Base-by-base conservation (phyloP, 2,888 invertebrate species). In the Troides aeacus region DNA sequence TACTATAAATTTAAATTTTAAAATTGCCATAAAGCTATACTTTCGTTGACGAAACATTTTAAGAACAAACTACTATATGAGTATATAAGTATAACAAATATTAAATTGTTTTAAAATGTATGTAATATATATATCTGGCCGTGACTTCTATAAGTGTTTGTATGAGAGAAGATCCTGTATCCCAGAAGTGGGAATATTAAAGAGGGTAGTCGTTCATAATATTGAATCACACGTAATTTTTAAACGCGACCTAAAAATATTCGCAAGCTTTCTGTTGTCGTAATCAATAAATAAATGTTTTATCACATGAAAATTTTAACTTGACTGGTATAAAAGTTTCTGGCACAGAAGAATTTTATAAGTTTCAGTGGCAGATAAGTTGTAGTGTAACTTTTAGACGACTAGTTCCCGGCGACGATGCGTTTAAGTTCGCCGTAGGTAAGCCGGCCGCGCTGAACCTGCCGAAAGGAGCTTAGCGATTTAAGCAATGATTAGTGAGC, bases 401-500 rank as follows among this genome's bases (percentile, higher is more conserved):
- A 53, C n/a, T n/a, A 53, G 5, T 18, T 53, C 8, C n/a, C 53
- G 6, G n/a, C n/a, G n/a, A 53, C n/a, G 5, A 50, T 53, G 18
- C 42, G 58, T 17, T 50, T 68, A 68, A 72, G 68, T 77, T 77
- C 74, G 73, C 10, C 71, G 65, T 70, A 75, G 67, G 62, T 58
- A 73, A 69, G 66, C 15, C 76, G 72, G 77, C 72, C 71, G 71
- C 72, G 71, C 66, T 69, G 63, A 74, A 77, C 70, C 74, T 73
- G 79, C 75, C 75, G 78, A 79, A 78, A 80, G 77, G 74, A 73
- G 77, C 79, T 79, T 77, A 77, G 77, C 75, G 76, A 78, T 79
- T 80, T 77, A 79, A 80, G 77, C 75, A 74, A 78, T 76, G 79
- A 83, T 84, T 84, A 84, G 79, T 77, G 73, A 75, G 75, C 74